Base-by-base conservation (phyloP, 2,888 invertebrate genomes). In the Drosophila ustulata region DNA sequence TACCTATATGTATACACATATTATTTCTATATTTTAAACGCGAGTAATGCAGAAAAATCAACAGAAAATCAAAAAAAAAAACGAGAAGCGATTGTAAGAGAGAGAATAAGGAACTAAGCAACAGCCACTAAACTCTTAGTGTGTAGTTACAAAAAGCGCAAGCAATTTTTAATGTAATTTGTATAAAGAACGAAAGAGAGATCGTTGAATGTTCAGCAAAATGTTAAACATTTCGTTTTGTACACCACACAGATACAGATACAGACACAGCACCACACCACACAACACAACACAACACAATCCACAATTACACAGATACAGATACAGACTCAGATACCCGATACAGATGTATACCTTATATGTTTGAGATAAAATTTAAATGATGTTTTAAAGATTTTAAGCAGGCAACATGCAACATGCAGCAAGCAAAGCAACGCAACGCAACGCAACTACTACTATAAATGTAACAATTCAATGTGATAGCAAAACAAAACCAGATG, bases 401-500 rank as follows among this genome's bases (percentile, higher is more conserved):
- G 85, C 87, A 82, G 74, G 77, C 77, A 82, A 81, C 73, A 75
- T 75, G 77, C 77, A 82, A 81, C 73, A 75, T 75, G 52, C 52
- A 51, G 13, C 74, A 75, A 51, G 25, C 74, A 75, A 73, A 80
- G 78, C 74, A 76, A 37, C 11, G 74, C 77, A 79, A 41, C 39
- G 39, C 39, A 41, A 41, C 39, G 88, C 82, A 89, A 89, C 83
- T 89, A 87, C 89, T 87, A 90, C 91, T 91, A 91, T 91, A 91
- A 91, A 89, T 91, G 91, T 90, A 91, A 91, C 91, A 91, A 90
- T 91, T 91, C 90, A 91, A 91, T 91, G 91, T 91, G 91, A 91
- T 91, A 91, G 91, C 84, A 90, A 90, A 83, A 89, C 78, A 89
- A 89, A 89, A 89, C 88, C 86, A 82, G 87, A 82, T 89, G 87